Evolutionary conservation across 2,888 invertebrate species (phyloP).

Genomic region (Lasioglossum marginatum): DNA sequence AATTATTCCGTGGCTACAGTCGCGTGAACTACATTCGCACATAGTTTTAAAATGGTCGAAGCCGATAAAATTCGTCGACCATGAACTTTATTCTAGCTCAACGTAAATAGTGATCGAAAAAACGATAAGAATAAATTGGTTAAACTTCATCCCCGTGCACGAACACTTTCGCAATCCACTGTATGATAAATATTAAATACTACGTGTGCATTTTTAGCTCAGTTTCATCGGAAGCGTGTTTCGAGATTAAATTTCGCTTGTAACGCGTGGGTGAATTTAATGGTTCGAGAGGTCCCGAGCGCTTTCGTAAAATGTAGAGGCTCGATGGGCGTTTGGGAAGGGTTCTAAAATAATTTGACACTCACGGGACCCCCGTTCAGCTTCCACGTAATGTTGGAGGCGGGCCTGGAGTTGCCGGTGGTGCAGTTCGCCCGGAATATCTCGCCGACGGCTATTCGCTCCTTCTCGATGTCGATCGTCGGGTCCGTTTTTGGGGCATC

Average conservation of each 20-base stretch:
- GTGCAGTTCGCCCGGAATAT: slow-evolving; percentile 82
- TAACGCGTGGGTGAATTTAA: neutral
- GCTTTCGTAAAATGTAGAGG: neutral
- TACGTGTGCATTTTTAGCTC: neutral
- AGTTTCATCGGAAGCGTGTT: slow-evolving; percentile 7
- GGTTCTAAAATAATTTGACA: slow-evolving; percentile 59
- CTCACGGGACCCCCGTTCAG: slow-evolving; percentile 81
- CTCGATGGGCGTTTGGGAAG: neutral
- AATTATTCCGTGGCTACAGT: neutral
- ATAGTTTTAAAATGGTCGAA: neutral
- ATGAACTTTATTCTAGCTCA: neutral
- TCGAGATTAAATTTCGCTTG: slow-evolving; percentile 38
- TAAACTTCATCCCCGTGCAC: neutral
- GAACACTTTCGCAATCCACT: neutral
- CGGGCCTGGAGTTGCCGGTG: slow-evolving; percentile 81
- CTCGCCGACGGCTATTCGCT: slow-evolving; percentile 79
- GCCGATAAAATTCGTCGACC: neutral
- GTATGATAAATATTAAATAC: neutral
- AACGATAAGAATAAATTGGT: neutral
- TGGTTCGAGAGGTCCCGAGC: neutral
- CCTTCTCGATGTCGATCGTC: slow-evolving; percentile 79
- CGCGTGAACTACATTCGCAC: neutral
- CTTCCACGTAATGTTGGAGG: slow-evolving; percentile 82
- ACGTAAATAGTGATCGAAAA: neutral
- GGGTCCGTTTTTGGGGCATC: slow-evolving; percentile 83